Base-by-base conservation (phyloP, 2,113 vertebrate genomes). In the Pseudorasbora parva region DNA sequence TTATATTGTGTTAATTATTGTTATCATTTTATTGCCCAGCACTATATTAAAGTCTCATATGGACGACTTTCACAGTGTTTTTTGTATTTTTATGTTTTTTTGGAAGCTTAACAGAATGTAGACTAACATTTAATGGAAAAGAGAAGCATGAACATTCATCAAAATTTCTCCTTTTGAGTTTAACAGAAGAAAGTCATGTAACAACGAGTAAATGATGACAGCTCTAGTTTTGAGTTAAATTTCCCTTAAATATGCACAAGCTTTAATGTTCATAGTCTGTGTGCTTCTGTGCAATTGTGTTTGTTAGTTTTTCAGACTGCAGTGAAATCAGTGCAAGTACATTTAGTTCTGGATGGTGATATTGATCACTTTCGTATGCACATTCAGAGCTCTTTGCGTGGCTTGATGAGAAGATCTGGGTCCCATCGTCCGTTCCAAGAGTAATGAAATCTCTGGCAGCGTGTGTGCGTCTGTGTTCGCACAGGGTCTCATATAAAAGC, bases 401-500 rank as follows among this genome's bases (percentile, higher is more conserved):
- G 56, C 66, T 72, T 14, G 30, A 73, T 49, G 64, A 45, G 25
- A 51, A 75, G 15, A 79, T 68, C 82, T 78, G 66, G 57, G 59
- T 82, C 30, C 75, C 56, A 72, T 79, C 75, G 23, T 62, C n/a
- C 4, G 30, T 45, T 86, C 81, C 85, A 83, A 83, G 33, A 81
- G 69, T 82, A 78, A 73, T 84, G 82, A 82, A 82, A 78, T 45
- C 41, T 74, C 81, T 87, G 86, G 86, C 82, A 17, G 51, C 1
- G 19, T 19, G 27, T 83, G 43, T 54, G 47, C 2, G 30, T 75
- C 30, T 71, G 84, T 51, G 54, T 75, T 80, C 30, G 47, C 81
- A 71, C 60, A 43, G 83, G 75, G 72, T 57, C 86, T 84, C 82
- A 10, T 84, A 78, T 84, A 82, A 87, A 87, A 81, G 68, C 41